These are phyloP conservation scores for Pandemis heparana DNA, from an alignment of 2,888 invertebrate genomes.

Conservation along the genomic window DNA sequence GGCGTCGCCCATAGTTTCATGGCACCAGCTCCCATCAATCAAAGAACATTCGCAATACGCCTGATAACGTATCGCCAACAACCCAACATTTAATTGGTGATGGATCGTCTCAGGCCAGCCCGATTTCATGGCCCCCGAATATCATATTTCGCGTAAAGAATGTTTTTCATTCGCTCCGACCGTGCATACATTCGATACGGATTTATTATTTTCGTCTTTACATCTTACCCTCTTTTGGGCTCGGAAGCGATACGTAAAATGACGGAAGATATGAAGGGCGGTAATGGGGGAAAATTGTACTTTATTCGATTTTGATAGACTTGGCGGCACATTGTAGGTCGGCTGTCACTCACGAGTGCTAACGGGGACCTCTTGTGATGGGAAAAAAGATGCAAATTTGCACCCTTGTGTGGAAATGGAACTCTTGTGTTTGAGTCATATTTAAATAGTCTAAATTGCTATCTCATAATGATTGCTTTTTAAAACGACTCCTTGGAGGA, in stretches of 20 bases:
- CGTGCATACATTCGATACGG: slow-evolving; percentile 81
- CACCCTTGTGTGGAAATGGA: slow-evolving; percentile 21
- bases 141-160: slow-evolving; percentile 64
- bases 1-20: slow-evolving; percentile 64
- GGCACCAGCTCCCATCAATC: slow-evolving; percentile 76
- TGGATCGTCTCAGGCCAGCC: slow-evolving; percentile 68
- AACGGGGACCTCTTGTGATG: slow-evolving; percentile 50
- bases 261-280: slow-evolving; percentile 83
- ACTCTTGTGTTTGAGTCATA: slow-evolving; percentile 19
- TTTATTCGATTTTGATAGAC: slow-evolving; percentile 85
- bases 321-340: slow-evolving; percentile 78
- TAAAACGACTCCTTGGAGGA: neutral
- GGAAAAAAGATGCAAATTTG: slow-evolving; percentile 33
- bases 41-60: slow-evolving; percentile 70
- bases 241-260: slow-evolving; percentile 84
- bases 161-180: slow-evolving; percentile 69
- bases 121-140: slow-evolving; percentile 69
- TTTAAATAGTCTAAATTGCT: slow-evolving; percentile 23
- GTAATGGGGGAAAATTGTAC: slow-evolving; percentile 84
- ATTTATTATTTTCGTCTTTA: slow-evolving; percentile 83
- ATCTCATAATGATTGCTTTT: neutral
- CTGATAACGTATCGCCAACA: slow-evolving; percentile 81
- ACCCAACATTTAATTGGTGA: slow-evolving; percentile 82
- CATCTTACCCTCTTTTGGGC: slow-evolving; percentile 78
- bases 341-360: slow-evolving; percentile 69